Percentiles rank a stretch among this genome's conserved stretches.
Evolutionary conservation across 2,113 vertebrate species (phyloP).

Genomic region (Silurus glanis): DNA sequence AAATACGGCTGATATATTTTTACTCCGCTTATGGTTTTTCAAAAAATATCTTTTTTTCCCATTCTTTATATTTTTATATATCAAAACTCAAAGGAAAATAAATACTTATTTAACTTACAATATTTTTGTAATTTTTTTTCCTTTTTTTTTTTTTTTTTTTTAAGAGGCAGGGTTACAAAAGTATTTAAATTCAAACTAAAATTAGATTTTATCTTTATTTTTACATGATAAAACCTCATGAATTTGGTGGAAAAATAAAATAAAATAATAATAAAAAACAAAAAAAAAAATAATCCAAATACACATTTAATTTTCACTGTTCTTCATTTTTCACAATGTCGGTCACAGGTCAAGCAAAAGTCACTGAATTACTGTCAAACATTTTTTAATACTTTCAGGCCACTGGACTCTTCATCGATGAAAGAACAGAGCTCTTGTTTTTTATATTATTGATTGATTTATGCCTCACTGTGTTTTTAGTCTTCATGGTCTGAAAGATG

Average conservation of each 20-base stretch:
- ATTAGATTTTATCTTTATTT: conserved; percentile 30
- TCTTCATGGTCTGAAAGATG: not conserved
- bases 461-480: not conserved
- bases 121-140: not conserved
- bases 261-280: too few relatives aligned
- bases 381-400: conserved; percentile 24
- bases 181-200: conserved; percentile 41
- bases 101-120: conserved; percentile 26
- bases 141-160: conserved; percentile 40
- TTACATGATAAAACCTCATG: not conserved
- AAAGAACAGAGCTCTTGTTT: not conserved
- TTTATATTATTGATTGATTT: not conserved
- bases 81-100: conserved; percentile 48
- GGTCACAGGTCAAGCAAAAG: conserved; percentile 28
- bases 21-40: conserved; percentile 64
- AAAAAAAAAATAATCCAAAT: not conserved
- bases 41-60: conserved; percentile 60
- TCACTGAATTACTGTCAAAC: conserved; percentile 3
- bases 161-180: conserved; percentile 69
- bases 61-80: conserved; percentile 37
- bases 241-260: not conserved
- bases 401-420: conserved; percentile 9
- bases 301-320: conserved; percentile 30
- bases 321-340: conserved; percentile 18
- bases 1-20: conserved; percentile 60